A percentile compares a stretch with the other conserved stretches of the same genome.
phyloP scores from a whole-genome alignment of 2,113 vertebrate genomes.

The Cyprinodon variegatus region DNA sequence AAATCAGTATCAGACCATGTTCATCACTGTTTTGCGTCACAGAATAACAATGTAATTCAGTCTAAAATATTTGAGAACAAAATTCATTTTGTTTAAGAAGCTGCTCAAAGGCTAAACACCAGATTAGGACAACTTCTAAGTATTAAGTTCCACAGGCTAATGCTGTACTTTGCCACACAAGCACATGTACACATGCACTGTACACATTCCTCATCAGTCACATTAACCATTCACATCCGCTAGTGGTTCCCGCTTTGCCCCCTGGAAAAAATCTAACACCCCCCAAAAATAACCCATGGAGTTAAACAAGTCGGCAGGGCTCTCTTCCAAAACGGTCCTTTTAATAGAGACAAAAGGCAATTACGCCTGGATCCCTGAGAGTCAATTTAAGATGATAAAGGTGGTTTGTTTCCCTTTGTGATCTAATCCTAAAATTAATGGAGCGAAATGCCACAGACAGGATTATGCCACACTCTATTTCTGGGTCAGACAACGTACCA shows the following conservation, averaged over 20 bases:
- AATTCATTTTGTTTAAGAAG: background rate
- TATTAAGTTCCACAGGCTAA: slow-evolving; percentile 48
- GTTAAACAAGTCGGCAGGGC: slow-evolving; percentile 67
- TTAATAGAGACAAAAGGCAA: slow-evolving; percentile 77
- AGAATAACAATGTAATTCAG: background rate
- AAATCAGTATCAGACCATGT: background rate
- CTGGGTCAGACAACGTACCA: slow-evolving; percentile 12
- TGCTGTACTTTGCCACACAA: slow-evolving; percentile 25
- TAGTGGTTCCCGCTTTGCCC: slow-evolving; percentile 22
- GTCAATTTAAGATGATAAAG: slow-evolving; percentile 70
- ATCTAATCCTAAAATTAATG: slow-evolving; percentile 71
- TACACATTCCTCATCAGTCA: slow-evolving; percentile 55
- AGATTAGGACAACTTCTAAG: slow-evolving; percentile 43
- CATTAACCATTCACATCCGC: slow-evolving; percentile 75
- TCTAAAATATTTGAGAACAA: background rate
- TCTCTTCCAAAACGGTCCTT: slow-evolving; percentile 54
- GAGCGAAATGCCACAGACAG: slow-evolving; percentile 51
- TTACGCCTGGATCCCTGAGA: slow-evolving; percentile 59
- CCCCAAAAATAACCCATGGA: slow-evolving; percentile 68
- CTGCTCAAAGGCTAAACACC: slow-evolving; percentile 17
- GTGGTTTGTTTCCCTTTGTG: slow-evolving; percentile 63
- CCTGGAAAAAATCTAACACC: slow-evolving; percentile 68
- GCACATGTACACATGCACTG: slow-evolving; percentile 14
- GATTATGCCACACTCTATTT: slow-evolving; percentile 59
- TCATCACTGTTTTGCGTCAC: background rate